Evolutionary conservation across 2,113 vertebrate genomes (phyloP), one percentile per base, ranked within the genome.

Genomic region (Panthera uncia): DNA sequence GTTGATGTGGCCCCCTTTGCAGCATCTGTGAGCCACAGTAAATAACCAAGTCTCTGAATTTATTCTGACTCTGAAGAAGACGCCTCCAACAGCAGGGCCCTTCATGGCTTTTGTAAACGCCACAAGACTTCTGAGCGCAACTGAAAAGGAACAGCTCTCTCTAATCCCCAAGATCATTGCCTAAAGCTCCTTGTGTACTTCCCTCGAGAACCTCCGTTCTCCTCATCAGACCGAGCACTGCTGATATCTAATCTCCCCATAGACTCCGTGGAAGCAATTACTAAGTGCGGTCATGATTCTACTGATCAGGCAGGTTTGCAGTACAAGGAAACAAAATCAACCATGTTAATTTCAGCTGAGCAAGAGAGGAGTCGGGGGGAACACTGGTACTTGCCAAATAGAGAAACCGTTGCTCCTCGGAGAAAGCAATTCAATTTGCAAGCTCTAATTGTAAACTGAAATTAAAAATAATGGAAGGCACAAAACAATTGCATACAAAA

Each of bases 371-470:
- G 31, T 18, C 5, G 10, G 38, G 18, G 7, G 11, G 10, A 21
- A 13, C 16, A 7, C 48, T 50, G 38, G 65, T 36, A 23, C 63
- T 94, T 94, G 73, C 95, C 96, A 96, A 92, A 96, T 21, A 88
- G 79, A 97, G 91, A 97, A 97, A 95, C 61, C 14, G 69, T 50
- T 50, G 76, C 38, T 95, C 76, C 87, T 89, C 16, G 9, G 89
- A 97, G 96, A 95, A 95, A 96, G 87, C 89, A 96, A 95, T 96
- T 97, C 96, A 95, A 95, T 97, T 97, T 97, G 57, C 86, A 78
- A 97, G 69, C 87, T 94, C 95, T 97, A 96, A 97, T 95, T 98
- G 92, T 85, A 71, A 95, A 63, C 87, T 82, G 91, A 95, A 96
- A 93, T 98, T 87, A 80, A 97, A 98, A 97, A 95, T 95, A 97